Evolutionary conservation across 2,113 vertebrate genomes (phyloP).

Genomic region (Steatornis caripensis): DNA sequence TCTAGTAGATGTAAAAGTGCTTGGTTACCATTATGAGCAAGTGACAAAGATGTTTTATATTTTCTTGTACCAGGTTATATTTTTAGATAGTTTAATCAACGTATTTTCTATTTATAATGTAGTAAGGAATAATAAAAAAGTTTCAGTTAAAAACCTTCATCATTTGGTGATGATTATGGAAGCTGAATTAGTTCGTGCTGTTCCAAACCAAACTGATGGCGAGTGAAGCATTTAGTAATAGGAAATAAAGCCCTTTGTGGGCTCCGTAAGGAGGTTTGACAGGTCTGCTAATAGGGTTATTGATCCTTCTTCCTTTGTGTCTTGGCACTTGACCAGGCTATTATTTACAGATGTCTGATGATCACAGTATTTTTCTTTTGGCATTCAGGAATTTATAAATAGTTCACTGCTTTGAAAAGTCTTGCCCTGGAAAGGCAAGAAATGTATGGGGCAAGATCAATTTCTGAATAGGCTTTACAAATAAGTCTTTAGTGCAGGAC

Average conservation of each 20-base stretch:
- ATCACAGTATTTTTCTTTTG: background rate
- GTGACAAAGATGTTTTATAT: background rate
- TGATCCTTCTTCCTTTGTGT: slow-evolving; percentile 45
- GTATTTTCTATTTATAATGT: slow-evolving; percentile 13
- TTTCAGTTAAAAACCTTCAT: slow-evolving; percentile 47
- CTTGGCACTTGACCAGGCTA: background rate
- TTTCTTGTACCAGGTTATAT: background rate
- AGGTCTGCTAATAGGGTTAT: background rate
- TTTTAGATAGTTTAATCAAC: slow-evolving; percentile 39
- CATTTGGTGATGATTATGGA: slow-evolving; percentile 5
- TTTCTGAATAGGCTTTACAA: background rate
- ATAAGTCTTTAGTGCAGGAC: background rate
- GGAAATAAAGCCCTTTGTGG: background rate
- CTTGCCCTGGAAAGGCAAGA: background rate
- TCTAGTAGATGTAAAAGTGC: background rate
- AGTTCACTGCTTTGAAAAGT: background rate
- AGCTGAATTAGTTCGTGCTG: slow-evolving; percentile 1
- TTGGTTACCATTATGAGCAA: background rate
- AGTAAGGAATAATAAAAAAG: slow-evolving; percentile 26
- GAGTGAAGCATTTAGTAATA: background rate
- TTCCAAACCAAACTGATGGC: background rate
- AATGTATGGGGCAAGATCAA: background rate
- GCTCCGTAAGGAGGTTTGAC: background rate
- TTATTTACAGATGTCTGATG: slow-evolving; percentile 41
- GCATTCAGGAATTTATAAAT: background rate